phyloP scores from a whole-genome alignment of 1,140 invertebrate species.

The Asobara japonica region DNA sequence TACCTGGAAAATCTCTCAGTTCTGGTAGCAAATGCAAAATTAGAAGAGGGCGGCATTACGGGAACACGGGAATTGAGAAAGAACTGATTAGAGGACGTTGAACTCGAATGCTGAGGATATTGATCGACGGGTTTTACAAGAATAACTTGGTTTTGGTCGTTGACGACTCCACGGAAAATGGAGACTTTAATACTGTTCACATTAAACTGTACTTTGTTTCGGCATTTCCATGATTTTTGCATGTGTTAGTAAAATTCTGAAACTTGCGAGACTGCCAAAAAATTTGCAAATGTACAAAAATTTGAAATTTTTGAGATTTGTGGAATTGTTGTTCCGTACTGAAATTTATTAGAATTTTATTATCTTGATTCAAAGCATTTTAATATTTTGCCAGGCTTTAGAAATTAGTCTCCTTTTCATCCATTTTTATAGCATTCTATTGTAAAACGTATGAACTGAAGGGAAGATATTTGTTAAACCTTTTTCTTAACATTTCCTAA shows the following conservation, averaged over 20 bases:
- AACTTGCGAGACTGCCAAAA: no score
- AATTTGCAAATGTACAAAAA: no score
- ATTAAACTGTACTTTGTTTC: neutral
- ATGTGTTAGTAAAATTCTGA: neutral
- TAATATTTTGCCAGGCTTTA: no score
- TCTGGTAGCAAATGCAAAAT: neutral
- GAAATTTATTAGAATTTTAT: no score
- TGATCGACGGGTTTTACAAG: neutral
- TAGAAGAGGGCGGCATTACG: neutral
- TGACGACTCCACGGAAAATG: neutral
- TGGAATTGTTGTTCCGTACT: no score
- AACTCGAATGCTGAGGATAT: neutral
- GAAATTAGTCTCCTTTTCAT: no score
- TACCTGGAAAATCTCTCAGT: neutral
- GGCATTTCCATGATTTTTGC: neutral
- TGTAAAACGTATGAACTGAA: no score
- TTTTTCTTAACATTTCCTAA: no score
- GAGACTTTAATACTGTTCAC: neutral
- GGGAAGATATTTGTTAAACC: no score
- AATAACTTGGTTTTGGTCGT: neutral
- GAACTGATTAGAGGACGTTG: slow-evolving; percentile 1
- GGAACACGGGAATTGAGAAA: neutral
- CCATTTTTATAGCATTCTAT: no score
- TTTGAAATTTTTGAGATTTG: no score
- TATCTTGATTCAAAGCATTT: no score